These are phyloP conservation scores for Tetrao urogallus DNA, from an alignment of 2,113 vertebrate genomes.

Conservation along the genomic window DNA sequence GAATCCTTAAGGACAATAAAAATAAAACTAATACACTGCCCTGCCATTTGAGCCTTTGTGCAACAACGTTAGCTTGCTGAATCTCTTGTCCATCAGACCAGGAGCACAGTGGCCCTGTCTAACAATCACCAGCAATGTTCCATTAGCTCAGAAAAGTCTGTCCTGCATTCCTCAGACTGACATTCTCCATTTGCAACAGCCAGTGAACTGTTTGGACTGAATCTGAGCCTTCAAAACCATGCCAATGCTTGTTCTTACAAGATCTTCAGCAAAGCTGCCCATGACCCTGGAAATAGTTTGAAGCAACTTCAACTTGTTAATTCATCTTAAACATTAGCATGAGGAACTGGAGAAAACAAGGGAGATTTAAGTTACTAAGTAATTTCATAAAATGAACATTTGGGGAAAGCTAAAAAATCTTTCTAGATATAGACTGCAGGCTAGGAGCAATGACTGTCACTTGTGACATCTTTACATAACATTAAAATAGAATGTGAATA, in stretches of 20 bases:
- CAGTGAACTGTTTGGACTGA: too few relatives aligned
- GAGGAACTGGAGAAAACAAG: too few relatives aligned
- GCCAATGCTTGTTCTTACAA: not conserved
- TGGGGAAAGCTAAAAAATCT: not conserved
- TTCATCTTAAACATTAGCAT: not conserved
- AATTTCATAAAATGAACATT: constrained; percentile 24
- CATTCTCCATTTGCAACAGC: rapidly evolving
- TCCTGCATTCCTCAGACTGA: rapidly evolving
- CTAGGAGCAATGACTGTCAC: not conserved
- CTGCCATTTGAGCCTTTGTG: not conserved
- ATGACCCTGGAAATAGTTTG: not conserved
- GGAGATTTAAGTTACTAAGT: constrained; percentile 3
- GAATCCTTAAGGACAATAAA: not conserved
- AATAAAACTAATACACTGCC: not conserved
- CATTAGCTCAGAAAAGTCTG: not conserved
- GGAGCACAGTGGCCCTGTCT: not conserved
- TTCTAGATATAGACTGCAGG: not conserved
- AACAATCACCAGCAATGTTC: rapidly evolving
- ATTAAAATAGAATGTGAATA: not conserved
- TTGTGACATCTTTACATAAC: constrained; percentile 40
- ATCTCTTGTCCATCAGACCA: rapidly evolving
- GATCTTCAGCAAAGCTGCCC: not conserved
- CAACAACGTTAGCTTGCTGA: not conserved
- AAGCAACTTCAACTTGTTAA: not conserved
- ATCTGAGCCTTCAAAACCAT: not conserved